These are phyloP conservation scores for Nudaria mundana DNA, from an alignment of 2,888 invertebrate species.

Conservation along the genomic window DNA sequence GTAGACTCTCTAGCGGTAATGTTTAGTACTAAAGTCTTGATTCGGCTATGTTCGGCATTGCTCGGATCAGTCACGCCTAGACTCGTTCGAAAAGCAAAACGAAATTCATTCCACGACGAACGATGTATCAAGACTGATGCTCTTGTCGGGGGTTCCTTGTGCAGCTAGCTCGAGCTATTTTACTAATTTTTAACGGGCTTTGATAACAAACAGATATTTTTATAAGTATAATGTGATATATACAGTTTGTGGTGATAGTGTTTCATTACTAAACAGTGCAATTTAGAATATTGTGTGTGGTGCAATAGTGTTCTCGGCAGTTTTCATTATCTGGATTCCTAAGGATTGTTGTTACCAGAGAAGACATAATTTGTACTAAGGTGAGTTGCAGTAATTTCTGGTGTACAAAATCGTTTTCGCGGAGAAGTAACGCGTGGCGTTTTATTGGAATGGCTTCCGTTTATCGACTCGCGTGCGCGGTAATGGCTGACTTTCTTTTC, in stretches of 20 bases:
- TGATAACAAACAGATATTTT: conserved; percentile 59
- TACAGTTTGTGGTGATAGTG: conserved; percentile 70
- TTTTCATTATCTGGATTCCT: conserved; percentile 63
- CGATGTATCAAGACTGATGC: conserved; percentile 78
- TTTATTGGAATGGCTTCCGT: conserved; percentile 75
- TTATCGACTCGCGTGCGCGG: conserved; percentile 78
- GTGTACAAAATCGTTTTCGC: conserved; percentile 18
- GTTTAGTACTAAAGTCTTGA: conserved; percentile 17
- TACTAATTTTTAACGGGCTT: conserved; percentile 66
- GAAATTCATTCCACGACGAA: conserved; percentile 77
- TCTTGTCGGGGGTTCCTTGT: conserved; percentile 72
- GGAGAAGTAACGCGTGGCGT: conserved; percentile 57
- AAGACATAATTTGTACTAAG: conserved; percentile 58
- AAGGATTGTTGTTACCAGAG: conserved; percentile 65
- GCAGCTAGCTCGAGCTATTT: conserved; percentile 72
- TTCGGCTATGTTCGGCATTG: conserved; percentile 63
- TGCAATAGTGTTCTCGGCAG: conserved; percentile 68
- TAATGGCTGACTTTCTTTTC: conserved; percentile 78
- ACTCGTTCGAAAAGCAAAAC: conserved; percentile 80
- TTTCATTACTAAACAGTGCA: conserved; percentile 63
- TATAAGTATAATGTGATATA: conserved; percentile 69
- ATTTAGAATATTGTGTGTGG: conserved; percentile 63
- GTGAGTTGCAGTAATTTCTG: conserved; percentile 50
- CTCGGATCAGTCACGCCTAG: conserved; percentile 79
- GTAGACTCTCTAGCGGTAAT: conserved; percentile 53